phyloP scores from a whole-genome alignment of 2,797 vertebrate genomes.

The Malurus splendens region DNA sequence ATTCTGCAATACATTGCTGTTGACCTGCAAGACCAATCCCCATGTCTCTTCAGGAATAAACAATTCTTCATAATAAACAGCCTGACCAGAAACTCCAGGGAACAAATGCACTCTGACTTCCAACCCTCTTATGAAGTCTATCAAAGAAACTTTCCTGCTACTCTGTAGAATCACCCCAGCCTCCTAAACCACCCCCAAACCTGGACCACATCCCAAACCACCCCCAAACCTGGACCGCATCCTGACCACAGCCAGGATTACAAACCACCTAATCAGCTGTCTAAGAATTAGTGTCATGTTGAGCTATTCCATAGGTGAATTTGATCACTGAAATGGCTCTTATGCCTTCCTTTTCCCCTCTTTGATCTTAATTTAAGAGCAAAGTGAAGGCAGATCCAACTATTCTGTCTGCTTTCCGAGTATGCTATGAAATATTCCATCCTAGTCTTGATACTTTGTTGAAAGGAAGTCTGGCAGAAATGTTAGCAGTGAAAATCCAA shows the following conservation, averaged over 20 bases:
- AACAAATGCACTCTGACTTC: not conserved
- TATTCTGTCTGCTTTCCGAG: not conserved
- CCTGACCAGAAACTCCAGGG: not conserved
- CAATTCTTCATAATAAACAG: not conserved
- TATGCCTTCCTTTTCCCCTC: not conserved
- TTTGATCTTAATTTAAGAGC: conserved; percentile 10
- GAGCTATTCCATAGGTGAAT: not conserved
- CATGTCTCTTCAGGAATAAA: not conserved
- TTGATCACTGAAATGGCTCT: not conserved
- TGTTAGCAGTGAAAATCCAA: conserved; percentile 17
- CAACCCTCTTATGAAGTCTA: not conserved
- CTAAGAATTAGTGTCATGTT: not conserved
- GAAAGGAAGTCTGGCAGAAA: conserved; percentile 36
- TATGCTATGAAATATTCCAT: not conserved
- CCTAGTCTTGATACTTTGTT: not conserved
- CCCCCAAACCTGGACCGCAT: not conserved
- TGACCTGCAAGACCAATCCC: not conserved
- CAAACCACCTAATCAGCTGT: not conserved
- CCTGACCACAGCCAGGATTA: not conserved
- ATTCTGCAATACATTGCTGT: conserved; percentile 19
- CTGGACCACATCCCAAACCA: not conserved
- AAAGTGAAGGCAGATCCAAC: not conserved
- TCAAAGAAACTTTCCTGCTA: not conserved
- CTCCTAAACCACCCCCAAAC: not conserved
- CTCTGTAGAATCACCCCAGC: fast-evolving